These are phyloP conservation scores for Sciurus carolinensis DNA, from an alignment of 2,797 vertebrate species.

Conservation along the genomic window DNA sequence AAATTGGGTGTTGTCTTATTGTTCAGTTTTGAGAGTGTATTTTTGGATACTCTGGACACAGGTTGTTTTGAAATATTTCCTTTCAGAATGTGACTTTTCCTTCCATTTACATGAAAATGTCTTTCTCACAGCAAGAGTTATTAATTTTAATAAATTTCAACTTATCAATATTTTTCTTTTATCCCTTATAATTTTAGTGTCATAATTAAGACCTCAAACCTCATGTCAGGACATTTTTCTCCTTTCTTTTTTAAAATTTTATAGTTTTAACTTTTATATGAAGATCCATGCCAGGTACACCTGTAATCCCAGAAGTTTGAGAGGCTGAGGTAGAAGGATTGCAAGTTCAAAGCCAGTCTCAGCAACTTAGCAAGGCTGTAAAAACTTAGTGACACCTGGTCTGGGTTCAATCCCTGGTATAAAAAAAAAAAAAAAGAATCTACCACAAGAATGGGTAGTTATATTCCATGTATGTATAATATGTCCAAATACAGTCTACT, in stretches of 20 bases:
- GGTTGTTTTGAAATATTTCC: background rate
- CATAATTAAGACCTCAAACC: slow-evolving; percentile 29
- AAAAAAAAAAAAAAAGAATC: no score
- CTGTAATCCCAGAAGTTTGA: no score
- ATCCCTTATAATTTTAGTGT: background rate
- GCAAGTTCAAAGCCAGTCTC: no score
- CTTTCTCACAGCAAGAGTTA: background rate
- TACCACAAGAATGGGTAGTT: no score
- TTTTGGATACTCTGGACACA: background rate
- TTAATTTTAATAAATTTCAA: slow-evolving; percentile 13
- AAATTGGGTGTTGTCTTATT: background rate
- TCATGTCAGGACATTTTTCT: background rate
- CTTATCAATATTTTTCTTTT: slow-evolving; percentile 32
- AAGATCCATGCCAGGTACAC: background rate
- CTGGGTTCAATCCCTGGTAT: no score
- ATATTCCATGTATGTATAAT: no score
- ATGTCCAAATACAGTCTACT: no score
- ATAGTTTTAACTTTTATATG: slow-evolving; percentile 6
- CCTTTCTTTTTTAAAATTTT: background rate
- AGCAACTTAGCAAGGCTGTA: no score
- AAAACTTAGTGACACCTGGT: no score
- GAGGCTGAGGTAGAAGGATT: no score
- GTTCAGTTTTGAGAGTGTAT: background rate
- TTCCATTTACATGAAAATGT: background rate
- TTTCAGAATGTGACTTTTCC: background rate